Evolutionary conservation across 1,140 invertebrate species (phyloP).

Genomic region (Bombus cullumanus): DNA sequence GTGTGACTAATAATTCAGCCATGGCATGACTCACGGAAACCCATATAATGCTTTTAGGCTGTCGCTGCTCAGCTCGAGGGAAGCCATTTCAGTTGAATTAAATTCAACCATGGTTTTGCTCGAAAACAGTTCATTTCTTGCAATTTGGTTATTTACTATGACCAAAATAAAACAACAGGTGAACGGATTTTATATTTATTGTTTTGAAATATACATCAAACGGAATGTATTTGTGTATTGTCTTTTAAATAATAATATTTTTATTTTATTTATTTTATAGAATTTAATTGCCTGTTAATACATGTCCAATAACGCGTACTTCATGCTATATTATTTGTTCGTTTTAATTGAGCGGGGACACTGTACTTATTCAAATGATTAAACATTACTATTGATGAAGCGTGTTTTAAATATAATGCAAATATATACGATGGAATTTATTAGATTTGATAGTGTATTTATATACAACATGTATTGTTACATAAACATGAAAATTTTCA

Average conservation of each 20-base stretch:
- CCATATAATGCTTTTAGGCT: conserved; percentile 14
- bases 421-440: no score
- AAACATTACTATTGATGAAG: not conserved
- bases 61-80: not conserved
- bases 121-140: not conserved
- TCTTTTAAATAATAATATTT: not conserved
- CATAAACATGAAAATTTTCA: no score
- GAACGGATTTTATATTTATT: not conserved
- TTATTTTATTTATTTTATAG: not conserved
- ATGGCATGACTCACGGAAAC: conserved; percentile 14
- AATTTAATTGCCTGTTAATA: not conserved
- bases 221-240: not conserved
- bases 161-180: no score
- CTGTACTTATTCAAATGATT: not conserved
- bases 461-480: no score
- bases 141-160: no score
- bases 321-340: not conserved
- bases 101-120: not conserved
- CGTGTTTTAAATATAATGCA: no score
- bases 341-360: not conserved
- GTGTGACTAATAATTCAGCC: conserved; percentile 25
- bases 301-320: not conserved
- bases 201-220: not conserved
- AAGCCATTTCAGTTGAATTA: not conserved
- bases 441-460: no score